phyloP scores from a whole-genome alignment of 2,797 vertebrate genomes.

The Leucoraja ocellata region DNA sequence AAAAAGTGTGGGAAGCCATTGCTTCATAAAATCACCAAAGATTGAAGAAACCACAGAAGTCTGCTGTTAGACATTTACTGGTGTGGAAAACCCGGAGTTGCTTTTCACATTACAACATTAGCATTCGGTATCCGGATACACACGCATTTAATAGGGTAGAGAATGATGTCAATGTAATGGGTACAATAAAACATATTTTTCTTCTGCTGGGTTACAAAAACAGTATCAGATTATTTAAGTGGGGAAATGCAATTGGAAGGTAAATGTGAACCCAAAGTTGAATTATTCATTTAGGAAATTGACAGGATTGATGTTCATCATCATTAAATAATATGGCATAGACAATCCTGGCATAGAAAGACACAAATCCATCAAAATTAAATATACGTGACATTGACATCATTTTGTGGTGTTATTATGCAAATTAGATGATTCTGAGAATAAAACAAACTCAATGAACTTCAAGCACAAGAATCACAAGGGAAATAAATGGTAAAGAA shows the following conservation, averaged over 20 bases:
- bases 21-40: background rate
- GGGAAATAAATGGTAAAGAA: constrained; percentile 3
- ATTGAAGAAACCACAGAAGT: background rate
- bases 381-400: constrained; percentile 21
- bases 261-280: background rate
- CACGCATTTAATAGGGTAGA: background rate
- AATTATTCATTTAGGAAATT: background rate
- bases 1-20: background rate
- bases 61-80: background rate
- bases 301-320: background rate
- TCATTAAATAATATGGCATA: background rate
- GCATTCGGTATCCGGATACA: background rate
- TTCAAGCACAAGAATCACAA: background rate
- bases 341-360: background rate
- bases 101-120: background rate
- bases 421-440: background rate
- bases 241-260: background rate
- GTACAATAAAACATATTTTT: background rate
- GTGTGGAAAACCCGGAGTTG: background rate
- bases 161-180: background rate
- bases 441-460: background rate
- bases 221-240: too few relatives aligned
- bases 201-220: background rate
- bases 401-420: background rate
- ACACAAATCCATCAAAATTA: constrained; percentile 13